These are phyloP conservation scores for Caranx melampygus DNA, from an alignment of 2,113 vertebrate genomes.

Conservation along the genomic window DNA sequence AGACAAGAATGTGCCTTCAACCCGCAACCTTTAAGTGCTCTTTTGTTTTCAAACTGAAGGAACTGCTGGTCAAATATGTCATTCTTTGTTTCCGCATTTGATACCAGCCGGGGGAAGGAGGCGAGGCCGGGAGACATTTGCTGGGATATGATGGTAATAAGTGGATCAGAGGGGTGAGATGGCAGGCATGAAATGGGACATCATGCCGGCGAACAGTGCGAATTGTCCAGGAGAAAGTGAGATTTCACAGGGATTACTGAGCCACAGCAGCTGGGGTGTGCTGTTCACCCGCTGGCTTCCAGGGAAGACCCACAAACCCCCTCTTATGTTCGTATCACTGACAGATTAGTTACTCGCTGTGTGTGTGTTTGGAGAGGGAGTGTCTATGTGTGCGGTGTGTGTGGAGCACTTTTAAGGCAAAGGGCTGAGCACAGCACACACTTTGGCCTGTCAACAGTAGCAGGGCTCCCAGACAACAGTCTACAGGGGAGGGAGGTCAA, in stretches of 20 bases:
- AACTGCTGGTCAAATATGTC: conserved; percentile 58
- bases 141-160: conserved; percentile 65
- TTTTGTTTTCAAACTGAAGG: conserved; percentile 68
- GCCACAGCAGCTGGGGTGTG: conserved; percentile 78
- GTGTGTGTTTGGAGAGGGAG: conserved; percentile 32
- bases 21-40: conserved; percentile 74
- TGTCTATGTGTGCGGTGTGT: conserved; percentile 23
- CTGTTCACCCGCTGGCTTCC: conserved; percentile 63
- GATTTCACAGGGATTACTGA: conserved; percentile 86
- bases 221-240: conserved; percentile 80
- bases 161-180: conserved; percentile 73
- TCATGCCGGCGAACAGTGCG: conserved; percentile 66
- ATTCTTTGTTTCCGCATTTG: conserved; percentile 58
- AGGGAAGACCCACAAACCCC: conserved; percentile 61
- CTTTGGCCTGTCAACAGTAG: conserved; percentile 69
- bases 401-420: conserved; percentile 36
- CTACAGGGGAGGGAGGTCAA: conserved; percentile 53
- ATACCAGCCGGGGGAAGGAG: conserved; percentile 45
- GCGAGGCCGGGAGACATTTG: conserved; percentile 66
- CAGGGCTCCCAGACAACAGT: conserved; percentile 46
- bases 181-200: conserved; percentile 84
- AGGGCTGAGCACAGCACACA: conserved; percentile 43
- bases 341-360: conserved; percentile 78
- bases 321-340: conserved; percentile 74
- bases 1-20: conserved; percentile 70